Conservation (phyloP, 1,140 invertebrate species). For the Camponotus vicinus region DNA sequence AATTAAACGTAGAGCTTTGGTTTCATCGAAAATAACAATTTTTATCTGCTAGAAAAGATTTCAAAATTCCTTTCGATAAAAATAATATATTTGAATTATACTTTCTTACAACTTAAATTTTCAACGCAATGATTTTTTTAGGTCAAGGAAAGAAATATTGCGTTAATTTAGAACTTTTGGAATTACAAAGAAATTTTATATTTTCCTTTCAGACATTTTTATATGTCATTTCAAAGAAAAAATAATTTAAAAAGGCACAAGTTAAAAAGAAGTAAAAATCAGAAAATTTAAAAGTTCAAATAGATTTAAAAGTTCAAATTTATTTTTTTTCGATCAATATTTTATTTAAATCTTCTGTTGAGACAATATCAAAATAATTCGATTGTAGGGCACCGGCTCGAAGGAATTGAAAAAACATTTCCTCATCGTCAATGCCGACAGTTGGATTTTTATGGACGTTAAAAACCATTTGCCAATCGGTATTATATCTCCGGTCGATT, state of each 20-base stretch:
- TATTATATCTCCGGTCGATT: constrained; percentile 87
- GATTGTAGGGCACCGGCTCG: constrained; percentile 75
- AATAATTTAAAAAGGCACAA: not conserved
- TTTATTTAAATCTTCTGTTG: not conserved
- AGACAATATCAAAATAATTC: not conserved
- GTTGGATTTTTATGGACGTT: constrained; percentile 85
- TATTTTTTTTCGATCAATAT: not conserved
- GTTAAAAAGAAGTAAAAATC: not conserved
- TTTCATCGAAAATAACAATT: not conserved
- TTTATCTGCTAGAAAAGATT: not conserved
- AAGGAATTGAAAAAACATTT: constrained; percentile 87
- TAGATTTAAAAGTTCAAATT: not conserved
- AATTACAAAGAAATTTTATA: not conserved
- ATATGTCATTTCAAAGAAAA: not conserved
- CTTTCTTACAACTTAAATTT: too few species aligned
- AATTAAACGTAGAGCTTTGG: not conserved
- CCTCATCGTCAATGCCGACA: constrained; percentile 86
- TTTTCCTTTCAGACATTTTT: not conserved
- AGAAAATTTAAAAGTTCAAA: not conserved
- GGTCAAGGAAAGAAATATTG: not conserved
- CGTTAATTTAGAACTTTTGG: not conserved
- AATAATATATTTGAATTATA: not conserved
- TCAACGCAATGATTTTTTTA: not conserved
- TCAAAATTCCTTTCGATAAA: not conserved
- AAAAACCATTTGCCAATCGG: constrained; percentile 79